These are phyloP conservation scores for Huso huso DNA, from an alignment of 2,797 vertebrate genomes.

Conservation along the genomic window DNA sequence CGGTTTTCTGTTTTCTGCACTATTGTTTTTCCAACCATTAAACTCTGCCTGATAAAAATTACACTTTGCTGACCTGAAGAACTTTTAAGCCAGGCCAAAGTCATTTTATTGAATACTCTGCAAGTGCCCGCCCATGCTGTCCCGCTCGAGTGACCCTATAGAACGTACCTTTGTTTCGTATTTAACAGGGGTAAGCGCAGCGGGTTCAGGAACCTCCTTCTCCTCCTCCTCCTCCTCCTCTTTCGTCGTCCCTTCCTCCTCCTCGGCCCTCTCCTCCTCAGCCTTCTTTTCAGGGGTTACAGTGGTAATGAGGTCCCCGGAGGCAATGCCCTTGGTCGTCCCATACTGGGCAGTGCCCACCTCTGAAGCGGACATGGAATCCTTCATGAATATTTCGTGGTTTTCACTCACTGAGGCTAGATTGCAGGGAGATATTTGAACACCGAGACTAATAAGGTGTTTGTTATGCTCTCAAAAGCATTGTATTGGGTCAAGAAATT, in stretches of 20 bases:
- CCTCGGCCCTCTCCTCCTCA: slow-evolving; percentile 74
- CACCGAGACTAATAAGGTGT: slow-evolving; percentile 18
- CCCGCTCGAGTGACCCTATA: neutral
- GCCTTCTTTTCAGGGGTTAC: slow-evolving; percentile 86
- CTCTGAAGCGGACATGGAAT: slow-evolving; percentile 78
- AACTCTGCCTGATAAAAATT: too few relatives aligned
- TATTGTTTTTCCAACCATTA: too few relatives aligned
- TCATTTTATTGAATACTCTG: too few relatives aligned
- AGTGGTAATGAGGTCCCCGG: slow-evolving; percentile 84
- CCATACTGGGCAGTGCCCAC: slow-evolving; percentile 83
- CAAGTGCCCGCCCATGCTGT: too few relatives aligned
- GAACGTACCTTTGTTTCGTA: slow-evolving; percentile 81
- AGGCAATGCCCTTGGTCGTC: slow-evolving; percentile 76
- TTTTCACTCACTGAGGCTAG: slow-evolving; percentile 87
- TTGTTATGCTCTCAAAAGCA: neutral
- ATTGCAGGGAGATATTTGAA: slow-evolving; percentile 57
- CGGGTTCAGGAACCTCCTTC: slow-evolving; percentile 47
- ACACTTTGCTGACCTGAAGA: too few relatives aligned
- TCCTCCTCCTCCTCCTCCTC: slow-evolving; percentile 48
- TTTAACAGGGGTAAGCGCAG: slow-evolving; percentile 50
- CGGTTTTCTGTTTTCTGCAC: too few relatives aligned
- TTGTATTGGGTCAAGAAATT: neutral
- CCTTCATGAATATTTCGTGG: slow-evolving; percentile 87
- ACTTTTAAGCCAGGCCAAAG: too few relatives aligned
- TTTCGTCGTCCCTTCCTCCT: slow-evolving; percentile 65